Evolutionary conservation across 2,113 vertebrate genomes (phyloP), one percentile per base, ranked within the genome.

Genomic region (Hyla sarda): DNA sequence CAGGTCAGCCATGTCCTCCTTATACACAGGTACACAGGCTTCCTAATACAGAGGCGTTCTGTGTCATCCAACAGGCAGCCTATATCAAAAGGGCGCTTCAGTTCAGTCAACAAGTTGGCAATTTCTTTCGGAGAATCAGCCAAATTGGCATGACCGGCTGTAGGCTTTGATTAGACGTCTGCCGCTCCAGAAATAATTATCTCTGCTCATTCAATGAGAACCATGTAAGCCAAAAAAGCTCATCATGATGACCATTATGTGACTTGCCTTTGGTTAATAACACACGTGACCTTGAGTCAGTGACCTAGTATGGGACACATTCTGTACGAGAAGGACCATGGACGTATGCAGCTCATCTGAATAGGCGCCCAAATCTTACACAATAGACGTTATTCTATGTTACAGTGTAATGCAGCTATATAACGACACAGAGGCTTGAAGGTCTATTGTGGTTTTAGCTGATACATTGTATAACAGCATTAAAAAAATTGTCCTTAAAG

Each of bases 121-220:
- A 85, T 67, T 71, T 54, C 32, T 85, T 56, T 12, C 41, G 75
- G 48, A 85, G 41, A 41, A 50, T 52, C 21, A 56, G 84, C 74
- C 84, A 85, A 85, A 71, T 45, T 85, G 84, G 84, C 84, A 85
- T 71, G 30, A 45, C 32, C 32, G 48, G 47, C 62, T 56, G 47
- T 28, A 37, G 62, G 50, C 23, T 60, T 71, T 85, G 75, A 79
- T 85, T 85, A 85, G 77, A 21, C 62, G 74, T 85, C 72, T 79
- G 84, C 75, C 71, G 84, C 84, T 79, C 84, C 84, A 56, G 30
- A 72, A 77, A 78, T 85, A 79, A 85, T 85, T 85, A 85, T 85
- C 84, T 79, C 75, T 79, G 21, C 21, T 79, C 47, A 71, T 85
- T 79, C 75, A 79, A n/a, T 85, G 84, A 85, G 58, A 71, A 71